These are phyloP conservation scores for Pogonocichla stellata DNA, from an alignment of 2,113 vertebrate species.

Conservation along the genomic window DNA sequence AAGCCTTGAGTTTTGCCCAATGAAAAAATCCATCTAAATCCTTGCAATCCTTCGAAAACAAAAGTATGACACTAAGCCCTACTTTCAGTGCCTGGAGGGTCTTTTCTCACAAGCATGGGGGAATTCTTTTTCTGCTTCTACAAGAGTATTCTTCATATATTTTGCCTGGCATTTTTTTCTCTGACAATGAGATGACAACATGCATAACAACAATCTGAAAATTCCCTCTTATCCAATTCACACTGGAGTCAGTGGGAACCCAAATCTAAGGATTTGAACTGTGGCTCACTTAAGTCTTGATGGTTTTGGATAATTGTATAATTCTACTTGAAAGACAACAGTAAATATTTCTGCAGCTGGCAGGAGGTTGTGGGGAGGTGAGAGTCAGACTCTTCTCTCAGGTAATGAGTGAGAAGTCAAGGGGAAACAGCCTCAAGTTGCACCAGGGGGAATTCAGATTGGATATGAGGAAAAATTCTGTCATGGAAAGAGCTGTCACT, in stretches of 20 bases:
- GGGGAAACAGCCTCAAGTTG: background rate
- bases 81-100: background rate
- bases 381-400: too few relatives aligned
- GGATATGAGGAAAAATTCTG: background rate
- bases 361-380: background rate
- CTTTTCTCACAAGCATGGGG: background rate
- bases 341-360: background rate
- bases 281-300: background rate
- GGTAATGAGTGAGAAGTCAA: background rate
- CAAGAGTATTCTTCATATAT: background rate
- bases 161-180: background rate
- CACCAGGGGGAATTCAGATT: background rate
- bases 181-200: background rate
- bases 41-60: background rate
- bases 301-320: background rate
- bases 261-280: background rate
- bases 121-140: background rate
- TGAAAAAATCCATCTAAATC: background rate
- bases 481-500: accelerated
- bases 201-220: background rate
- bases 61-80: background rate
- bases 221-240: background rate
- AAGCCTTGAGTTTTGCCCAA: background rate
- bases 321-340: accelerated
- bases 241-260: background rate